Evolutionary conservation across 2,113 vertebrate species (phyloP), one percentile per base, ranked within the genome.

Genomic region (Petromus typicus): DNA sequence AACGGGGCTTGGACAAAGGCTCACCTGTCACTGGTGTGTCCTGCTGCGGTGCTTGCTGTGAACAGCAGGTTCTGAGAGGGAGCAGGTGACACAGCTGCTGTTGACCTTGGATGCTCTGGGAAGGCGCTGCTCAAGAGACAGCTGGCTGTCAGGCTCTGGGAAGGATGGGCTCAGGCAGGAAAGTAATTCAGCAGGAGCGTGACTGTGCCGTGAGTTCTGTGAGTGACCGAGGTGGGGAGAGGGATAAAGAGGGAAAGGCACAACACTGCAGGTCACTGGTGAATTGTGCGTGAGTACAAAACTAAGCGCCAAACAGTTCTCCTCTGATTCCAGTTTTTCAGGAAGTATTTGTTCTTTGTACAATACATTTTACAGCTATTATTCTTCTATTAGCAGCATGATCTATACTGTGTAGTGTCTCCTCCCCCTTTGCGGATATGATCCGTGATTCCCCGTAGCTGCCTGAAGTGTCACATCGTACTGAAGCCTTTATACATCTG

Each of bases 261-360:
- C 34, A 34, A 23, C 11, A 14, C 4, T 69, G 40, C 54, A 54
- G 37, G 63, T 78, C 69, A 1, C 43, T 4, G 0, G 20, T 81
- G 12, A 48, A 2, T 30, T 18, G n/a, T 40, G 30, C 5, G 1
- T 80, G 37, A 71, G 34, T 32, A 48, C 5, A 22, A 84, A 92
- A 34, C 14, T 43, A 56, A 73, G 25, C 1, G 20, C 17, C 25
- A 30, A 12, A 51, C 27, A 27, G 8, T 54, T 78, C 67, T 40
- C 82, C 18, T 69, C 82, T 61, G 32, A 69, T 43, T 76, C 48
- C 87, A 3, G 17, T 37, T 82, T 90, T 86, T 56, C 16, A 78
- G 78, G 93, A 89, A 89, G 56, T 81, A 45, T 25, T 40, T 56
- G 32, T 64, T 87, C 81, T 83, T 78, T 67, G 18, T 80, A 37